Evolutionary conservation across 2,888 invertebrate species (phyloP).

Genomic region (Terebella lapidaria): DNA sequence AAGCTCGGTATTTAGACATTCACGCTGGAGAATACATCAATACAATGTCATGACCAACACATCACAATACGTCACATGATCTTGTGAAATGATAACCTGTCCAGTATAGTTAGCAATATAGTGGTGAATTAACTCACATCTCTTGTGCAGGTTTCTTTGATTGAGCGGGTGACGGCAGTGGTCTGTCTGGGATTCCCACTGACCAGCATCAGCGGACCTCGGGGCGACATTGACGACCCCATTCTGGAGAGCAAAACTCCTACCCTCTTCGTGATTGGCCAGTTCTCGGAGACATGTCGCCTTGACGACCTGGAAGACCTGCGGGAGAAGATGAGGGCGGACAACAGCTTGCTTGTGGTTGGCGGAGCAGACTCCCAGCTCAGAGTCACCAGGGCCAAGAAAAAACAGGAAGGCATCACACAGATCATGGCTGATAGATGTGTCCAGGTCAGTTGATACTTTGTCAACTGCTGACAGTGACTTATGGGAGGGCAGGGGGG

Average conservation of each 20-base stretch:
- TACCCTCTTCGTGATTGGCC: slow-evolving; percentile 73
- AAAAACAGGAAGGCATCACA: slow-evolving; percentile 69
- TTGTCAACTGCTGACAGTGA: slow-evolving; percentile 25
- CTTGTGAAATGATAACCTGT: too few relatives aligned
- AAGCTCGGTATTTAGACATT: too few relatives aligned
- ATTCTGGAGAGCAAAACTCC: slow-evolving; percentile 70
- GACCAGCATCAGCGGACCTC: slow-evolving; percentile 66
- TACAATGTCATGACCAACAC: too few relatives aligned
- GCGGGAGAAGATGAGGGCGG: slow-evolving; percentile 70
- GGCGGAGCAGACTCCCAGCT: slow-evolving; percentile 75
- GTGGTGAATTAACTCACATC: too few relatives aligned
- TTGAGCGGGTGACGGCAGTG: slow-evolving; percentile 69
- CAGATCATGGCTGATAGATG: slow-evolving; percentile 75
- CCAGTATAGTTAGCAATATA: too few relatives aligned
- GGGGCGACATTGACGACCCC: slow-evolving; percentile 73
- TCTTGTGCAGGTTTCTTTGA: slow-evolving; percentile 62
- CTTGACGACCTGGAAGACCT: slow-evolving; percentile 68
- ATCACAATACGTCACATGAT: too few relatives aligned
- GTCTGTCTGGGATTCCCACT: slow-evolving; percentile 75
- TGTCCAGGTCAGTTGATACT: slow-evolving; percentile 58
- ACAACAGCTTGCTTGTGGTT: slow-evolving; percentile 71
- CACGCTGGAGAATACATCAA: too few relatives aligned
- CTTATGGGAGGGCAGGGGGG: background rate
- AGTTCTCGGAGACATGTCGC: slow-evolving; percentile 62
- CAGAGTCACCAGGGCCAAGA: slow-evolving; percentile 66